Conservation (phyloP, 2,888 invertebrate genomes). For the Horisme vitalbata region DNA sequence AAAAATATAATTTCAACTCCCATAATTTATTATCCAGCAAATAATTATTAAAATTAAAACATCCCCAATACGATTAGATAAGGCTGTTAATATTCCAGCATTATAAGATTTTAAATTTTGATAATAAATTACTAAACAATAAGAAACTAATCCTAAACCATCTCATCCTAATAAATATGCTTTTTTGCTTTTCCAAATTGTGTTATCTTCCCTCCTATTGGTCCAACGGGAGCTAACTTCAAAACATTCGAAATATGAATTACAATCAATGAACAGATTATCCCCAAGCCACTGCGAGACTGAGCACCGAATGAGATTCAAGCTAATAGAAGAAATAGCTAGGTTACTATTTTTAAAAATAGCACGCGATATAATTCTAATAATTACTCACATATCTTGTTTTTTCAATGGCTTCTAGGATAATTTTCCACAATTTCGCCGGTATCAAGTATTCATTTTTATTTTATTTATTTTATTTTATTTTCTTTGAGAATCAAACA, state of each 20-base stretch:
- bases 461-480: too few species aligned
- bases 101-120: slow-evolving; percentile 86
- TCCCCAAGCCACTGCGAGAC: slow-evolving; percentile 14
- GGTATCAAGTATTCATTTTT: too few species aligned
- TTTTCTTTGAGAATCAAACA: too few species aligned
- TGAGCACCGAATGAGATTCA: slow-evolving; percentile 7
- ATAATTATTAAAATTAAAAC: slow-evolving; percentile 85
- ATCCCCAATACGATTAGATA: slow-evolving; percentile 90
- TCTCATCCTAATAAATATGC: not conserved
- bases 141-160: slow-evolving; percentile 56
- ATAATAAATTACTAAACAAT: slow-evolving; percentile 83
- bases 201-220: slow-evolving; percentile 13
- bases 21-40: slow-evolving; percentile 81
- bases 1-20: slow-evolving; percentile 80
- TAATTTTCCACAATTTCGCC: too few species aligned
- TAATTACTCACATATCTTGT: too few species aligned
- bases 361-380: too few species aligned
- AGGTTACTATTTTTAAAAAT: not conserved
- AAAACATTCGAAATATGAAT: slow-evolving; percentile 21
- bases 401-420: too few species aligned
- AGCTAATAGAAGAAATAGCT: slow-evolving; percentile 7
- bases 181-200: slow-evolving; percentile 1
- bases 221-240: slow-evolving; percentile 14
- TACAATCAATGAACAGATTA: slow-evolving; percentile 25
- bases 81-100: slow-evolving; percentile 87